These are phyloP conservation scores for Matsumyia berberina DNA, from an alignment of 2,888 invertebrate species.

Conservation along the genomic window DNA sequence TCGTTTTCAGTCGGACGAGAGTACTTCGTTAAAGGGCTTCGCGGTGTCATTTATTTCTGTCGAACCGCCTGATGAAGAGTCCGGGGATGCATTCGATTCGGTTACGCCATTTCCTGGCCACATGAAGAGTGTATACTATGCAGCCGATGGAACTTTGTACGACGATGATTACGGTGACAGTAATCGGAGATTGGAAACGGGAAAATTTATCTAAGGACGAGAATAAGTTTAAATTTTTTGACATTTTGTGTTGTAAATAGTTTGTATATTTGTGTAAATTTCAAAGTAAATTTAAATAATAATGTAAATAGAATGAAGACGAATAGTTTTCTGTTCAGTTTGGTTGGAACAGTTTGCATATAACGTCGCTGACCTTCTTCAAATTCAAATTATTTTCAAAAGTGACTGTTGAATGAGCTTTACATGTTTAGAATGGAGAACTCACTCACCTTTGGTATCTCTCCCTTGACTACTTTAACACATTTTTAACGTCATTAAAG, in stretches of 20 bases:
- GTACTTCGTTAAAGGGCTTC: conserved; percentile 95
- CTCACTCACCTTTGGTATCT: no score
- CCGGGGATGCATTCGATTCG: conserved; percentile 80
- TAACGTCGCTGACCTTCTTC: no score
- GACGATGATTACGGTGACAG: conserved; percentile 65
- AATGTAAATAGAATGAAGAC: conserved; percentile 24
- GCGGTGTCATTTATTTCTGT: conserved; percentile 93
- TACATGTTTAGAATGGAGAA: no score
- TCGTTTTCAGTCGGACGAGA: conserved; percentile 95
- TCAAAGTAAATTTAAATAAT: conserved; percentile 28
- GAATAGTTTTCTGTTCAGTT: not conserved
- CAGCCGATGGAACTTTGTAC: conserved; percentile 60
- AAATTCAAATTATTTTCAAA: no score
- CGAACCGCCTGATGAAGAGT: conserved; percentile 85
- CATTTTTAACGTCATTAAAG: no score
- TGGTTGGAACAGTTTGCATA: no score
- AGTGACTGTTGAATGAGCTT: no score
- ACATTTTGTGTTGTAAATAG: conserved; percentile 51
- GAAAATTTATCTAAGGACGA: conserved; percentile 6
- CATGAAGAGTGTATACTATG: conserved; percentile 80
- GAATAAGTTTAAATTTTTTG: conserved; percentile 1
- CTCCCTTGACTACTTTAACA: no score
- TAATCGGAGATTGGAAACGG: conserved; percentile 19
- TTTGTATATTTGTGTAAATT: conserved; percentile 62
- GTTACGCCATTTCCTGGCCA: conserved; percentile 84